Evolutionary conservation across 2,797 vertebrate species (phyloP).

Genomic region (Denticeps clupeoides): DNA sequence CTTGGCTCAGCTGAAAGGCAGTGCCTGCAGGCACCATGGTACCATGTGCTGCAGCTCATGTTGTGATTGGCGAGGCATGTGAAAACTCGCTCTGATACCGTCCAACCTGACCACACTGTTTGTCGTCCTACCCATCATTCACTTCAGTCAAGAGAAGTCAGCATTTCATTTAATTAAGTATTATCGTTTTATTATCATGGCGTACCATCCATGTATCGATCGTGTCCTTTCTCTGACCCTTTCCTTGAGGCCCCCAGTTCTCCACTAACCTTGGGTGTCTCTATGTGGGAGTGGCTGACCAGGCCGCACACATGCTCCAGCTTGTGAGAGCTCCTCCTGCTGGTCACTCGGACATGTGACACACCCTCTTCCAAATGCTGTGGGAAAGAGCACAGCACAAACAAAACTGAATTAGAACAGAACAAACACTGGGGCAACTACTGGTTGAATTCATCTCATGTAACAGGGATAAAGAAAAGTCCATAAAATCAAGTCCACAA

Average conservation of each 20-base stretch:
- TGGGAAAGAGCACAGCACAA: constrained; percentile 20
- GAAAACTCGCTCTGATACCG: constrained; percentile 34
- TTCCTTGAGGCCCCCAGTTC: constrained; percentile 54
- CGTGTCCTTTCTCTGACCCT: constrained; percentile 22
- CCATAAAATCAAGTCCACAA: no score
- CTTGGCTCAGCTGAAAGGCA: constrained; percentile 53
- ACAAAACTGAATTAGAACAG: background rate
- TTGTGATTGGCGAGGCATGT: constrained; percentile 47
- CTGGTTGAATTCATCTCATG: no score
- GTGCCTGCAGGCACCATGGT: constrained; percentile 46
- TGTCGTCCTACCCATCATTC: no score
- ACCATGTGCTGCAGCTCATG: constrained; percentile 52
- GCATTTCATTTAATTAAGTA: no score
- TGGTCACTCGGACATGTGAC: constrained; percentile 66
- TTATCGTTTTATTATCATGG: no score
- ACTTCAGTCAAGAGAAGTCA: no score
- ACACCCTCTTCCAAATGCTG: constrained; percentile 44
- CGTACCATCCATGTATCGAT: background rate
- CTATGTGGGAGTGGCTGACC: constrained; percentile 54
- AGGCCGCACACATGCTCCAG: constrained; percentile 64
- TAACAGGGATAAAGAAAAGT: no score
- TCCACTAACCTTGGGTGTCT: constrained; percentile 66
- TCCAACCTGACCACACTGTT: constrained; percentile 16
- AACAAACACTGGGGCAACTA: no score
- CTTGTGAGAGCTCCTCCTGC: constrained; percentile 63